Evolutionary conservation across 2,113 vertebrate genomes (phyloP), one percentile per base, ranked within the genome.

Genomic region (Tretioscincus oriximinensis): DNA sequence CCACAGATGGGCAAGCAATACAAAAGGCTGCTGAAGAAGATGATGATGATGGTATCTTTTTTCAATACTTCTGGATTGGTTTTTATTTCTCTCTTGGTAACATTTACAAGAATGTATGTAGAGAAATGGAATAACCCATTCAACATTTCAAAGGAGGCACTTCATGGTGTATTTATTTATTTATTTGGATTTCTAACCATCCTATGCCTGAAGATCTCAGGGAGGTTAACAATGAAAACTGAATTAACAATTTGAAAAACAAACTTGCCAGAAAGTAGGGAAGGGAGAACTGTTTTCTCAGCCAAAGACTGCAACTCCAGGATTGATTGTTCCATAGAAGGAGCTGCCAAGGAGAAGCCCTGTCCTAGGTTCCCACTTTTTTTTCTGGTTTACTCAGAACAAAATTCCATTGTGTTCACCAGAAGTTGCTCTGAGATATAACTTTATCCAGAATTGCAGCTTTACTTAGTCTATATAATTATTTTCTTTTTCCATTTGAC

Each of bases 21-120:
- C 96, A 91, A 68, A 95, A 95, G 63, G 76, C 88, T 90, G 90
- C 93, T 81, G 96, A 97, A 73, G 97, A 98, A 28, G 97, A 97
- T 0, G 96, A 97, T 92, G 95, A 81, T 68, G 80, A 82, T 76
- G 80, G 96, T 99, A 97, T 78, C 93, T 85, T 64, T 65, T 54
- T 0, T 72, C 78, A 28, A 10, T 51, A 63, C 84, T 74, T 73
- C 81, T 76, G 28, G 41, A 6, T 8, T 76, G 26, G 68, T 31
- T 45, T 73, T 60, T 80, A 81, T 73, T 2, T 0, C 70, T 86
- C 26, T 78, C 29, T 21, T 83, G 49, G 22, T 45, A 88, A 77
- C 68, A 22, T 29, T 90, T 58, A n/a, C 54, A 85, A 51, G 58
- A 64, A 78, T 64, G 16, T 21, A 63, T 0, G 24, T 28, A 47